A percentile compares a stretch with the other conserved stretches of the same genome.
Evolutionary conservation across 2,113 vertebrate species (phyloP).

Genomic region (Solenodon paradoxus): DNA sequence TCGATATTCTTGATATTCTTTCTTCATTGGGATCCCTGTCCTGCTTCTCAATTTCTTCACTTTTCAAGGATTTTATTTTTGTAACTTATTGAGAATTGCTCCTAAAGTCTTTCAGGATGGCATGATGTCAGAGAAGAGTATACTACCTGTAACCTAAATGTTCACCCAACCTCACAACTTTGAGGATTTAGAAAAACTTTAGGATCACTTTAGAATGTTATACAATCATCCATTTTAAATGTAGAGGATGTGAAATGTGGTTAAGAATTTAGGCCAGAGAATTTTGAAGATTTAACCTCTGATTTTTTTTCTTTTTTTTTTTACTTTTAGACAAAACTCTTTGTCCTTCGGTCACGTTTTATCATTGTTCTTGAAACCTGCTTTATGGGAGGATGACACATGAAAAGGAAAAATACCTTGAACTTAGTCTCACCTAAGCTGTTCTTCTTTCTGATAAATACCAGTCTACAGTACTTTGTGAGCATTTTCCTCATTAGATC

Average conservation of each 20-base stretch:
- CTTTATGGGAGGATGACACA: neutral
- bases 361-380: neutral
- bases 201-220: neutral
- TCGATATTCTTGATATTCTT: neutral
- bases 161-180: neutral
- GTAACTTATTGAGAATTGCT: neutral
- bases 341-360: neutral
- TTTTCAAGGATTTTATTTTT: neutral
- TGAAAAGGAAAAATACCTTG: neutral
- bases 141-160: neutral
- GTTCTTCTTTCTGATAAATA: constrained; percentile 20
- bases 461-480: neutral
- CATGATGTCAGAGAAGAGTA: neutral
- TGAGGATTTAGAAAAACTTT: neutral
- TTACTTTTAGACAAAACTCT: neutral
- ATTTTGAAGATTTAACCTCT: neutral
- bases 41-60: neutral
- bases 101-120: neutral
- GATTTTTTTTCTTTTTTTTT: neutral
- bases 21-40: neutral
- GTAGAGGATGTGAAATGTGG: neutral
- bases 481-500: neutral
- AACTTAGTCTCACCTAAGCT: neutral
- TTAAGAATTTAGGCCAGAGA: neutral
- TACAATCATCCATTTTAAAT: neutral